Conservation (phyloP, 2,797 vertebrate genomes). For the Anguilla anguilla region DNA sequence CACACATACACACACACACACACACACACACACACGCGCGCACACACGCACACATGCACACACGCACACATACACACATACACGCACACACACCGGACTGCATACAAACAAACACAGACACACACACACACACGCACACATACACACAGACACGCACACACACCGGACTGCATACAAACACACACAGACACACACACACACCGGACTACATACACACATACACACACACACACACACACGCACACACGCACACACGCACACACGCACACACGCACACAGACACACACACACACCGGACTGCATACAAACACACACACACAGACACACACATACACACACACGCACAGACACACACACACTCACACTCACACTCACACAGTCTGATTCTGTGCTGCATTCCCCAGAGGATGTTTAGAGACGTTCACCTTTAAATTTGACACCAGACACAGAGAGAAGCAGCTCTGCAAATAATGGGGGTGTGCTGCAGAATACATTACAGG, state of each 20-base stretch:
- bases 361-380: not conserved
- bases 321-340: not conserved
- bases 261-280: no score
- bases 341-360: not conserved
- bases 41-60: not conserved
- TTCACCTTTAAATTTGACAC: conserved; percentile 63
- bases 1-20: not conserved
- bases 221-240: not conserved
- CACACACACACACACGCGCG: not conserved
- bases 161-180: not conserved
- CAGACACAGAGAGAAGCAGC: conserved; percentile 55
- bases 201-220: not conserved
- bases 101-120: no score
- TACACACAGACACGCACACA: not conserved
- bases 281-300: no score
- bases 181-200: not conserved
- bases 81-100: no score
- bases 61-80: not conserved
- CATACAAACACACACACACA: no score
- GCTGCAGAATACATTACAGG: conserved; percentile 67
- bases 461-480: conserved; percentile 69
- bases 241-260: not conserved
- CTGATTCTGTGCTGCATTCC: conserved; percentile 4
- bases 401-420: conserved; percentile 47
- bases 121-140: not conserved